Conservation (phyloP, 2,113 vertebrate species). For the Cyanoliseus patagonus region DNA sequence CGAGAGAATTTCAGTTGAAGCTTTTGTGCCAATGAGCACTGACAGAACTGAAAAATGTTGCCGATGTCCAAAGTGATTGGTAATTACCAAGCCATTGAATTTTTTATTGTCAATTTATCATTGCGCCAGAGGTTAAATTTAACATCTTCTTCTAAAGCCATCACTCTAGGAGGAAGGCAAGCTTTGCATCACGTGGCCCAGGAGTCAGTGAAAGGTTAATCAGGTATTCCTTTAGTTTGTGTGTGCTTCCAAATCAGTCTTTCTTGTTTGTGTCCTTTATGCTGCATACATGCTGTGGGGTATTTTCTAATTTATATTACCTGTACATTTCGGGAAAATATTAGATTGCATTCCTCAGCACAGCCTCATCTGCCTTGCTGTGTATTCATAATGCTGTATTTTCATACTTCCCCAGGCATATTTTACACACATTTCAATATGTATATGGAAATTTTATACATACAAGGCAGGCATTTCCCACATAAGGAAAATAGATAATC, state of each 20-base stretch:
- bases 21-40: slow-evolving; percentile 89
- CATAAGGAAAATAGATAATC: background rate
- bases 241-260: slow-evolving; percentile 81
- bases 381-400: slow-evolving; percentile 34
- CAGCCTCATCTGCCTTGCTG: background rate
- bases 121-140: slow-evolving; percentile 95
- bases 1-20: slow-evolving; percentile 91
- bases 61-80: slow-evolving; percentile 97
- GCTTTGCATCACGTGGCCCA: slow-evolving; percentile 79
- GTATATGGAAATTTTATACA: background rate
- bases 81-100: slow-evolving; percentile 99
- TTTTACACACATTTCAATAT: background rate
- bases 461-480: background rate
- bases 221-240: slow-evolving; percentile 89
- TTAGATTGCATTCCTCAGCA: slow-evolving; percentile 24
- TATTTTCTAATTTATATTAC: slow-evolving; percentile 62
- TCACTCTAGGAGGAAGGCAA: slow-evolving; percentile 86
- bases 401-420: slow-evolving; percentile 13
- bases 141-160: slow-evolving; percentile 93
- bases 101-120: slow-evolving; percentile 99
- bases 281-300: background rate
- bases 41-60: slow-evolving; percentile 99
- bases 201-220: slow-evolving; percentile 98
- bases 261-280: slow-evolving; percentile 53
- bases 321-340: slow-evolving; percentile 57